Evolutionary conservation across 2,888 invertebrate genomes (phyloP).

Genomic region (Ganaspis brasiliensis): DNA sequence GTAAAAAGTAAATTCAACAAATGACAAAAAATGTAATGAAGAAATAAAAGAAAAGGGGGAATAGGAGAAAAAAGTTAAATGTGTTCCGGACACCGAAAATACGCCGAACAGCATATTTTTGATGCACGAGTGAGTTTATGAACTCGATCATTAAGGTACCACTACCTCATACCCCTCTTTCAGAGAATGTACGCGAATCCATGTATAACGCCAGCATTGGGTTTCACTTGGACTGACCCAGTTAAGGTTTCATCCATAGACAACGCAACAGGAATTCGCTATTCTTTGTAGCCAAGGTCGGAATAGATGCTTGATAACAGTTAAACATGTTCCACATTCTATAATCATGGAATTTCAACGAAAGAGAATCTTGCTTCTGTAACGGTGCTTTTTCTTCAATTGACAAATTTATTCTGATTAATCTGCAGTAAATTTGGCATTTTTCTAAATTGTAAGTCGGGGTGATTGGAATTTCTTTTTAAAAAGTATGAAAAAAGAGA

Average conservation of each 20-base stretch:
- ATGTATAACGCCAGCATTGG: conserved; percentile 68
- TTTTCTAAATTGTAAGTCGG: too few species aligned
- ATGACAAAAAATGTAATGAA: background rate
- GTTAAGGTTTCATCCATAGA: conserved; percentile 66
- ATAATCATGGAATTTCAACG: conserved; percentile 4
- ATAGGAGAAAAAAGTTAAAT: background rate
- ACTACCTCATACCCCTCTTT: conserved; percentile 62
- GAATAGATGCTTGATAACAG: conserved; percentile 2
- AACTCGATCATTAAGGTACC: conserved; percentile 68
- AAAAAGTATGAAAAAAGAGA: too few species aligned
- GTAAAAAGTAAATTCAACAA: conserved; percentile 5
- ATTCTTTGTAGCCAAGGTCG: conserved; percentile 24
- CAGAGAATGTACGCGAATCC: conserved; percentile 62
- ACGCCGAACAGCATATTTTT: conserved; percentile 57
- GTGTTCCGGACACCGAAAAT: conserved; percentile 59
- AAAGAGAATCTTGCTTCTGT: conserved; percentile 12
- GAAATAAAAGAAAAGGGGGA: too few species aligned
- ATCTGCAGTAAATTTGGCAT: background rate
- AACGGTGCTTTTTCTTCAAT: background rate
- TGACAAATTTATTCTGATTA: background rate
- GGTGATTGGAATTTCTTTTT: too few species aligned
- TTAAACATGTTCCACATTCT: conserved; percentile 7
- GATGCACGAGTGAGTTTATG: conserved; percentile 66
- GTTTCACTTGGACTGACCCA: conserved; percentile 80
- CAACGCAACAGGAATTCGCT: conserved; percentile 20